Base-by-base conservation (phyloP, 2,888 invertebrate genomes). In the Mesorhabditis belari region DNA sequence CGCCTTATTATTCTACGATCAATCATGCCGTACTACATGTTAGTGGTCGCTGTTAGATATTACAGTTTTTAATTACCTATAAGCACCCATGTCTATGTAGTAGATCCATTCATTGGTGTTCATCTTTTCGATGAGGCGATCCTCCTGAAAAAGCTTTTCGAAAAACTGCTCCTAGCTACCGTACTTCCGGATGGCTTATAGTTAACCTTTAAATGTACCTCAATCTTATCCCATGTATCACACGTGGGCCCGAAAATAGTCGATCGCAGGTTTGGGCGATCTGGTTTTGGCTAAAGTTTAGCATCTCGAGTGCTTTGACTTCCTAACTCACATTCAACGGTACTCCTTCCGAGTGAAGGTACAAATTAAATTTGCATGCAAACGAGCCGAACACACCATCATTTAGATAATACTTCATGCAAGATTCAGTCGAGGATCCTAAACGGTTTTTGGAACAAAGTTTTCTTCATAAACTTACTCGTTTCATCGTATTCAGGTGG, bases 351-450 rank as follows among this genome's bases (percentile, higher is more conserved):
- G 91, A 89, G 44, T 86, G 85, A 75, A 90, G 90, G 82, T 96
- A 93, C 83, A 96, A 95, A 79, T 91, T 95, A 44, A 96, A 86
- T 75, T 94, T 87, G 84, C 92, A 93, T 85, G 96, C 96, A 87
- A 98, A 98, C 62, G 93, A 93, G 62, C 96, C 95, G 83, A 98
- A 98, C 63, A 98, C 92, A 5, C 98, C 96, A 83, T 98, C 96
- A 83, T 96, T 96, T 80, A 98, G 89, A 85, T 93, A 96, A 84
- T 96, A 96, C n/a, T 35, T 35, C 44, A 35, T 35, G 12, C n/a
- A n/a, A n/a, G 44, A 17, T 9, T n/a, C 35, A 17, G 35, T 35
- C 9, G 35, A 35, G 17, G 35, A 6, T 6, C 35, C 35, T 35
- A n/a, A n/a, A n/a, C n/a, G n/a, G n/a, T n/a, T n/a, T n/a, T n/a